Evolutionary conservation across 2,113 vertebrate genomes (phyloP).

Genomic region (Amblyornis subalaris): DNA sequence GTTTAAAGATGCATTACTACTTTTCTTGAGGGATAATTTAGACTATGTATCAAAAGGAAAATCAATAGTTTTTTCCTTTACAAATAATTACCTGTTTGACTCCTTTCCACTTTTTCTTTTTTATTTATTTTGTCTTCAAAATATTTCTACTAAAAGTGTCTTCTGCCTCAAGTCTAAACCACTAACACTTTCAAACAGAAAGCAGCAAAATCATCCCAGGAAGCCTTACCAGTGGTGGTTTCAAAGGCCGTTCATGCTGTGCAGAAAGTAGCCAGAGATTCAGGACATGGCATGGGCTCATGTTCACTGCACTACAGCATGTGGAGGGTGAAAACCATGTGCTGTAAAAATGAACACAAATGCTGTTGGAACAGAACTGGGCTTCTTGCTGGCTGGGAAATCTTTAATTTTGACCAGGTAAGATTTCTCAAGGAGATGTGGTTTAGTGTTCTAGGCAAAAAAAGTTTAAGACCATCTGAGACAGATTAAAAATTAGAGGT

Average conservation of each 20-base stretch:
- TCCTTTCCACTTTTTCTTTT: constrained; percentile 72
- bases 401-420: not conserved
- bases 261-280: not conserved
- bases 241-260: not conserved
- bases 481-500: not conserved
- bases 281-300: not conserved
- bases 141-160: constrained; percentile 51
- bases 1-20: constrained; percentile 81
- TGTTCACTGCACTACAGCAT: not conserved
- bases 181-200: not conserved
- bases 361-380: not conserved
- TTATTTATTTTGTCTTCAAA: constrained; percentile 74
- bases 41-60: constrained; percentile 81
- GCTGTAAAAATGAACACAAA: not conserved
- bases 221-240: not conserved
- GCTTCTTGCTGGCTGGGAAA: not conserved
- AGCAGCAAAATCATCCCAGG: not conserved
- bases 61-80: constrained; percentile 82
- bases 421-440: not conserved
- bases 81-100: constrained; percentile 77
- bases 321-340: not conserved
- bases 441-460: not conserved
- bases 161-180: not conserved
- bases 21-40: constrained; percentile 83
- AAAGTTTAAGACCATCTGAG: not conserved